A percentile compares a stretch with the other conserved stretches of the same genome.
phyloP scores from a whole-genome alignment of 2,888 invertebrate genomes.

The Phania funesta region DNA sequence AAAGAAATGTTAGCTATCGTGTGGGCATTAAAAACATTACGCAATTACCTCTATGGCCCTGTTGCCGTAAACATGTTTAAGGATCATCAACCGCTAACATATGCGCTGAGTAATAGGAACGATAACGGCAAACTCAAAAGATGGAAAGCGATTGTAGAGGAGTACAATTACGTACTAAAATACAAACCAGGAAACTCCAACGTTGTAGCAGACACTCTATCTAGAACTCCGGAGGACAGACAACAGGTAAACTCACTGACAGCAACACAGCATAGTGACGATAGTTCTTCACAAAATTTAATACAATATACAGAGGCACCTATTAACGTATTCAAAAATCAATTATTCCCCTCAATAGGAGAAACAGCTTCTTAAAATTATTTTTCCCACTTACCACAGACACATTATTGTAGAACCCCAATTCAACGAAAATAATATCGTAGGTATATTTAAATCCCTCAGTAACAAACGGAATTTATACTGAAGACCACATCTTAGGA shows the following conservation, averaged over 20 bases:
- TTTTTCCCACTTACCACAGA: background rate
- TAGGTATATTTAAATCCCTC: slow-evolving; percentile 2
- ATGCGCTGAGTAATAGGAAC: background rate
- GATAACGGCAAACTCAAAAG: background rate
- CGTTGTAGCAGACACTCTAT: background rate
- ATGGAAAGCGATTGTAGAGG: background rate
- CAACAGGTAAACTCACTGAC: background rate
- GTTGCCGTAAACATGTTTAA: background rate
- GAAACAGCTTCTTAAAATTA: background rate
- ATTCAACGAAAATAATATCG: background rate
- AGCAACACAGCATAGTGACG: background rate
- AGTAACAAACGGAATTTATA: background rate
- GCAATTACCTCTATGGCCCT: background rate
- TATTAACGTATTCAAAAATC: background rate
- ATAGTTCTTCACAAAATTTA: background rate
- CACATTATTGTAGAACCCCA: background rate
- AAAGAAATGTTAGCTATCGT: too few relatives aligned
- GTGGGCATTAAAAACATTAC: too few relatives aligned
- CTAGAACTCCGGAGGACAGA: background rate
- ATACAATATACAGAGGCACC: background rate
- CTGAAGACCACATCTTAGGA: background rate
- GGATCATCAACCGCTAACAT: background rate
- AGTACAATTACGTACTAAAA: background rate
- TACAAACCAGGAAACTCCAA: background rate
- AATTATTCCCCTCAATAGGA: background rate